Conservation (phyloP, 2,113 vertebrate species). For the Holacanthus passer region DNA sequence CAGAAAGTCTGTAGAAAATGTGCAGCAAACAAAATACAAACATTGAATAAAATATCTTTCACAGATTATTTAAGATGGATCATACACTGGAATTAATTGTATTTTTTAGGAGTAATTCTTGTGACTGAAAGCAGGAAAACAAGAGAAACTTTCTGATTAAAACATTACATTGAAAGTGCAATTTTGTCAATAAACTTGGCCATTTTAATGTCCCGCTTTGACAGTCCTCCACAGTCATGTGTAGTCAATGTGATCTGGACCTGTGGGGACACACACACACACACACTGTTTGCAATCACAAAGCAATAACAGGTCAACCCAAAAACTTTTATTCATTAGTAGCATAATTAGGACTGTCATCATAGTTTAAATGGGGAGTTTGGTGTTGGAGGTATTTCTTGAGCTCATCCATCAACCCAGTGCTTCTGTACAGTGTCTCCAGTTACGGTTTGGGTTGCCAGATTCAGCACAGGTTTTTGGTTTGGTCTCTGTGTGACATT, state of each 20-base stretch:
- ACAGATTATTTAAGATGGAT: slow-evolving; percentile 18
- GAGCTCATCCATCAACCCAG: background rate
- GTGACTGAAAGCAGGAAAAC: background rate
- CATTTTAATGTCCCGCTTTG: slow-evolving; percentile 92
- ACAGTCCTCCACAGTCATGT: slow-evolving; percentile 92
- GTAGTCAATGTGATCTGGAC: slow-evolving; percentile 96
- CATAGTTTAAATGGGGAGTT: background rate
- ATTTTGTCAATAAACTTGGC: slow-evolving; percentile 96
- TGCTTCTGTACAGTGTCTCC: background rate
- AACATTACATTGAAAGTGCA: slow-evolving; percentile 74
- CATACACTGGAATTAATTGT: background rate
- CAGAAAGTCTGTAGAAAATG: slow-evolving; percentile 24
- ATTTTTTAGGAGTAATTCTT: background rate
- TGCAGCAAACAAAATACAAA: background rate
- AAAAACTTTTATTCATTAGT: too few relatives aligned
- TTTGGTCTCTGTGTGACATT: slow-evolving; percentile 8
- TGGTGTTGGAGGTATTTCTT: background rate
- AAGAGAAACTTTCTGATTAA: background rate
- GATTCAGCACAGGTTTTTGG: background rate
- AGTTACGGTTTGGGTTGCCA: background rate
- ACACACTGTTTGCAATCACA: slow-evolving; percentile 1
- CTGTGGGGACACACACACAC: slow-evolving; percentile 76
- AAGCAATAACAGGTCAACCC: background rate
- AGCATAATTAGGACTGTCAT: background rate
- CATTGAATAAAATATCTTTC: background rate